Evolutionary conservation across 1,140 invertebrate genomes (phyloP), one percentile per base, ranked within the genome.

Genomic region (Trialeurodes vaporariorum): DNA sequence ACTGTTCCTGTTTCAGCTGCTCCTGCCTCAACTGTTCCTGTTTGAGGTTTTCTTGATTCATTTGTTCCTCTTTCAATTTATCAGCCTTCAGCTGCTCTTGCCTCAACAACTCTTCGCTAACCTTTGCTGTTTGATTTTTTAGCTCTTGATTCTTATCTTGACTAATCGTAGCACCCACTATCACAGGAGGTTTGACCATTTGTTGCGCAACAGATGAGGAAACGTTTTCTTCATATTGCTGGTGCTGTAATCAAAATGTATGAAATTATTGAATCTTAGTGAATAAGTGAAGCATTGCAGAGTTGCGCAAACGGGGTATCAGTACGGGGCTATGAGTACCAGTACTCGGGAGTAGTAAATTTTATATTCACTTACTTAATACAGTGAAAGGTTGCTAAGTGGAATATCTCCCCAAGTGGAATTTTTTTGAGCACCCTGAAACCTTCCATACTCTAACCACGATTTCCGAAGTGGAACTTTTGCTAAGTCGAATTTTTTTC

Each of bases 1-100:
- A 59, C 24, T 62, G 2, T 61, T 65, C 59, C 59, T 71, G 63
- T 24, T 68, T 67, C 2, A 71, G 68, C 27, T 64, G 63, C 64
- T 66, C 64, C 22, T 23, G 21, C 64, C n/a, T 1, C 34, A 25
- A 21, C 40, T 66, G 24, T 63, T 63, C 1, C 25, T 61, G 62
- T 65, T 69, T 61, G 23, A 64, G 1, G 25, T 27, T 27, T 27
- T 62, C 26, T 59, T 25, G 12, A 1, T 40, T 67, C 65, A 58
- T 62, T 61, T 34, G 40, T 26, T 49, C 12, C 17, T 58, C 63
- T 62, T 25, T 58, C 21, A 61, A n/a, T 34, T 63, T 13, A 13
- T 17, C 5, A 27, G 22, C 11, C 58, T 65, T 27, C 11, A 24
- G 27, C 62, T 67, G 61, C 49, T 67, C 58, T 67, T 63, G 27